phyloP scores from a whole-genome alignment of 1,140 invertebrate species.

The Oncopodura yosiiana region DNA sequence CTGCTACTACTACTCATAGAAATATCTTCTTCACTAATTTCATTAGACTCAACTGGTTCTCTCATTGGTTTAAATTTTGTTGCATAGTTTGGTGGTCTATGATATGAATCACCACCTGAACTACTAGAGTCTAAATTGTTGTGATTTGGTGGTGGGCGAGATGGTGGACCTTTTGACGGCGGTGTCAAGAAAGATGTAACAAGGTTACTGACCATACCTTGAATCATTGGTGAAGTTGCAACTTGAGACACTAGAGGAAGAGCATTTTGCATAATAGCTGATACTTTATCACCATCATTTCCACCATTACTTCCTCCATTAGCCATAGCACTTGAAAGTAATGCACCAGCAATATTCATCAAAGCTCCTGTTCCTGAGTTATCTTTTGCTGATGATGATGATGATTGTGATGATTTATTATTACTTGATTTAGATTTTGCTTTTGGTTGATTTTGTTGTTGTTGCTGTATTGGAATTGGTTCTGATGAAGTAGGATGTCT shows the following conservation, averaged over 20 bases:
- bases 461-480: not conserved
- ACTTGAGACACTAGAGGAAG: slow-evolving; percentile 31
- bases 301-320: slow-evolving; percentile 11
- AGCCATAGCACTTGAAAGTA: slow-evolving; percentile 24
- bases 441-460: not conserved
- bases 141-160: not conserved
- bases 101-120: not conserved
- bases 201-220: slow-evolving; percentile 26
- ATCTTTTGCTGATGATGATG: too few species aligned
- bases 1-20: too few species aligned
- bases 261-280: slow-evolving; percentile 29
- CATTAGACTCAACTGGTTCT: slow-evolving; percentile 17
- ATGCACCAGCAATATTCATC: slow-evolving; percentile 27
- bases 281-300: slow-evolving; percentile 24
- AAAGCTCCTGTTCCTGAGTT: slow-evolving; percentile 11
- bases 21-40: too few species aligned
- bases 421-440: too few species aligned
- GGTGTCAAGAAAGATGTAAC: slow-evolving; percentile 33
- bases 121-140: not conserved
- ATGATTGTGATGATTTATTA: too few species aligned
- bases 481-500: not conserved
- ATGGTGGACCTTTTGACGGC: slow-evolving; percentile 4
- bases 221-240: slow-evolving; percentile 32
- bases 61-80: not conserved
- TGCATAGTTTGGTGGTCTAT: not conserved